A percentile compares a stretch with the other conserved stretches of the same genome.
Evolutionary conservation across 2,113 vertebrate species (phyloP).

Genomic region (Trichechus manatus): DNA sequence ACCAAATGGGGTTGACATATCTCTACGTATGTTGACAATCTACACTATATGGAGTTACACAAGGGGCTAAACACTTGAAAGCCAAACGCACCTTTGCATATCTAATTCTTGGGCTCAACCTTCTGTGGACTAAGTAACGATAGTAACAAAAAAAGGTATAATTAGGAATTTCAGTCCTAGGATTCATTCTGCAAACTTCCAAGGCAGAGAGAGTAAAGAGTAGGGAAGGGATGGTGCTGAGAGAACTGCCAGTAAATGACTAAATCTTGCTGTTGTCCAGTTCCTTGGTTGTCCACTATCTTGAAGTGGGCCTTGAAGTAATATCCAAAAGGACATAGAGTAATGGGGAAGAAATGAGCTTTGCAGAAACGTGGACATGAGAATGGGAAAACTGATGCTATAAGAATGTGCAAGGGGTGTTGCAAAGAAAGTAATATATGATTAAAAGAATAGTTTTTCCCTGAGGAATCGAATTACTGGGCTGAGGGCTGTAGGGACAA

Average conservation of each 20-base stretch:
- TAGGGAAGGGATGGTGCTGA: neutral
- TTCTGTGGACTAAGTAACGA: neutral
- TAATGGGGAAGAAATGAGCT: neutral
- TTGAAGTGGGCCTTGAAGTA: neutral
- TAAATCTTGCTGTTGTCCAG: neutral
- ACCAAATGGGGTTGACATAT: neutral
- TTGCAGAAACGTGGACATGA: neutral
- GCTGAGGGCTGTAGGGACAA: no score
- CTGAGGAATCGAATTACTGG: no score
- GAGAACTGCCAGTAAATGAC: neutral
- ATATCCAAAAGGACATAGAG: no score
- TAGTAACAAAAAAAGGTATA: neutral
- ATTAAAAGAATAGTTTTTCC: neutral
- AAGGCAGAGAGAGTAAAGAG: neutral
- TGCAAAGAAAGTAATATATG: neutral
- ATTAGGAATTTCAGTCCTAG: neutral
- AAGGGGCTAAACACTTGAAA: neutral
- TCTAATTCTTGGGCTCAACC: neutral
- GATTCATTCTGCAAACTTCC: slow-evolving; percentile 15
- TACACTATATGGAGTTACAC: neutral
- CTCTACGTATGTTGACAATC: neutral
- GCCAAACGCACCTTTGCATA: neutral
- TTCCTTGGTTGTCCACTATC: neutral
- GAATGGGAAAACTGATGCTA: fast-evolving
- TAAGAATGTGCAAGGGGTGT: neutral